Conservation (phyloP, 2,113 vertebrate species). For the Oncorhynchus nerka region DNA sequence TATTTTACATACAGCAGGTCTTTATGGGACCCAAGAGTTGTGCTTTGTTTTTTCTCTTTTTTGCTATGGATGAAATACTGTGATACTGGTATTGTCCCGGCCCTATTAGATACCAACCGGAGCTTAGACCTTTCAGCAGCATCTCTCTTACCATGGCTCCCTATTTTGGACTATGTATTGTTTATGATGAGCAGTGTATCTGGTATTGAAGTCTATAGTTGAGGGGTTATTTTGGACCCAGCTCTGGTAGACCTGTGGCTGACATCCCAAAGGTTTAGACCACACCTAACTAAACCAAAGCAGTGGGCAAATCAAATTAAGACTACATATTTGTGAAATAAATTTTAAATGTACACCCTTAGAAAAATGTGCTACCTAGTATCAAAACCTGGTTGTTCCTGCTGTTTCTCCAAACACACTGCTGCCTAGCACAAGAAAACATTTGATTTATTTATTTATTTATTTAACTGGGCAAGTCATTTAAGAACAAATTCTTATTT, state of each 20-base stretch:
- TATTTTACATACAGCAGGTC: no score
- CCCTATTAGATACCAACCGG: no score
- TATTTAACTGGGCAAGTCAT: no score
- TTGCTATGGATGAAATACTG: no score
- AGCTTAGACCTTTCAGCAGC: constrained; percentile 7
- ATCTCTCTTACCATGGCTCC: constrained; percentile 36
- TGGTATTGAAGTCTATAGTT: constrained; percentile 27
- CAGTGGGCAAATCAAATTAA: background rate
- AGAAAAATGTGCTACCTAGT: no score
- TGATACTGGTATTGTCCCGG: background rate
- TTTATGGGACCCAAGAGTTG: no score
- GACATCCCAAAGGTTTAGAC: background rate
- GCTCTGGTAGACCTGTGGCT: background rate
- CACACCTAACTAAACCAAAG: background rate
- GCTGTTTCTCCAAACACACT: background rate
- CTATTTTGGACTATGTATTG: constrained; percentile 48
- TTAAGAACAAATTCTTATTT: no score
- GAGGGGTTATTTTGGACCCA: constrained; percentile 36
- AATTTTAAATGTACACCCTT: no score
- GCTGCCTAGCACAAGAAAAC: background rate
- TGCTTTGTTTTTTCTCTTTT: no score
- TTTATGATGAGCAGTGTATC: constrained; percentile 24
- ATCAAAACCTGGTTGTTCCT: no score
- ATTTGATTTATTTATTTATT: no score
- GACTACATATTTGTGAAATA: background rate